Conservation (phyloP, 2,888 invertebrate genomes). For the Agrypnus murinus region DNA sequence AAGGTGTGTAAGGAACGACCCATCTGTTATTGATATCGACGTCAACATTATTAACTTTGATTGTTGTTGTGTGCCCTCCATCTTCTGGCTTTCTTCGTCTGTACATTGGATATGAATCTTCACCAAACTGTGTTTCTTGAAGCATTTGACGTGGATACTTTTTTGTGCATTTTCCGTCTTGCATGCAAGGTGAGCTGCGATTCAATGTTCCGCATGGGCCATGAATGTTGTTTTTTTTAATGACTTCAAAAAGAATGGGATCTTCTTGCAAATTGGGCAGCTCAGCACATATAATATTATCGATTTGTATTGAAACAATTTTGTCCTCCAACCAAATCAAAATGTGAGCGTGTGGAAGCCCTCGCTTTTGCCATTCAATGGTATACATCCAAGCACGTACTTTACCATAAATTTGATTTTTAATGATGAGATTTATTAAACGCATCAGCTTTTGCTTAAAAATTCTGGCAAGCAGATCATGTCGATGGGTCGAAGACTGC, state of each 20-base stretch:
- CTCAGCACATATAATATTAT: constrained; percentile 63
- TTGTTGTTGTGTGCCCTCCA: background rate
- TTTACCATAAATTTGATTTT: constrained; percentile 57
- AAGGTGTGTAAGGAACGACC: constrained; percentile 65
- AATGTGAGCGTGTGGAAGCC: constrained; percentile 63
- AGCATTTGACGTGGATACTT: constrained; percentile 47
- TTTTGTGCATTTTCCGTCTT: constrained; percentile 64
- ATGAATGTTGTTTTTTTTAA: constrained; percentile 63
- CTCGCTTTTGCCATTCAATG: constrained; percentile 61
- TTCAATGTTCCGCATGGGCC: background rate
- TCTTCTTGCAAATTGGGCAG: constrained; percentile 61
- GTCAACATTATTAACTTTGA: constrained; percentile 36
- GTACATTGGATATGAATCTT: constrained; percentile 62
- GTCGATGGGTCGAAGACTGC: constrained; percentile 50
- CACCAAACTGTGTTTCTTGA: constrained; percentile 44
- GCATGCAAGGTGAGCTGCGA: background rate
- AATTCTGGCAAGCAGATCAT: constrained; percentile 58
- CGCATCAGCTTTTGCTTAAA: constrained; percentile 57
- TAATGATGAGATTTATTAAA: constrained; percentile 55
- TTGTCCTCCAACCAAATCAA: constrained; percentile 60
- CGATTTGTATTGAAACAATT: constrained; percentile 62
- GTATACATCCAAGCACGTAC: constrained; percentile 61
- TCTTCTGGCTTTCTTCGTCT: constrained; percentile 51
- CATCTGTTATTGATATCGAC: constrained; percentile 63
- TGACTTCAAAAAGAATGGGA: constrained; percentile 58